Conservation (phyloP, 2,113 vertebrate genomes). For the Hystrix brachyura region DNA sequence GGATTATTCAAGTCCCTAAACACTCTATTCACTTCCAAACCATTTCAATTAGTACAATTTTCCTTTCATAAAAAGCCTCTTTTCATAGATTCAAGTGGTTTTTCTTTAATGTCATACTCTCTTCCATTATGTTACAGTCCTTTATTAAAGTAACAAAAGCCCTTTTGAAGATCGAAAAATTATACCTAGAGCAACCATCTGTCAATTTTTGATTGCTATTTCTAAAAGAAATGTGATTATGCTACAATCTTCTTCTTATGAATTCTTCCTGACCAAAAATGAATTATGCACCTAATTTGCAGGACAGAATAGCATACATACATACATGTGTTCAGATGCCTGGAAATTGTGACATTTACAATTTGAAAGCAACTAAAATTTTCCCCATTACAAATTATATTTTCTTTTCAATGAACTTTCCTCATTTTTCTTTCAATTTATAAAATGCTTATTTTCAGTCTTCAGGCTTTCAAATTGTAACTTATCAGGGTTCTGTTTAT, state of each 20-base stretch:
- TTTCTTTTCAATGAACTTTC: background rate
- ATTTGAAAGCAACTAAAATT: background rate
- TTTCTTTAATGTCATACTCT: constrained; percentile 5
- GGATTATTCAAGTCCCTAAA: background rate
- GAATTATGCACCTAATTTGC: constrained; percentile 48
- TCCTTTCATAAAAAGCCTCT: constrained; percentile 47
- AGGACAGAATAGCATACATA: background rate
- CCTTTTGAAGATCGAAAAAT: constrained; percentile 70
- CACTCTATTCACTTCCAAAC: background rate
- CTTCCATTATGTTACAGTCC: background rate
- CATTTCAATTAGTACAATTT: constrained; percentile 6
- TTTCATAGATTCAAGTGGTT: constrained; percentile 18
- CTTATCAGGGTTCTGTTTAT: background rate
- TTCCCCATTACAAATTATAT: background rate
- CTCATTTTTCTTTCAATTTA: background rate
- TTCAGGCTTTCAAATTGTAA: background rate
- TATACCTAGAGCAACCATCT: constrained; percentile 50
- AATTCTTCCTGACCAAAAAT: constrained; percentile 50
- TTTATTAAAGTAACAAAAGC: constrained; percentile 56
- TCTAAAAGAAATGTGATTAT: constrained; percentile 39
- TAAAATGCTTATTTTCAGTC: background rate
- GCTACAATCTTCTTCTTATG: constrained; percentile 49
- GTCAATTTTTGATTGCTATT: constrained; percentile 48
- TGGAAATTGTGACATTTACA: constrained; percentile 56
- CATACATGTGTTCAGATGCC: background rate